These are phyloP conservation scores for Slavum lentiscoides DNA, from an alignment of 2,888 invertebrate genomes.

Conservation along the genomic window DNA sequence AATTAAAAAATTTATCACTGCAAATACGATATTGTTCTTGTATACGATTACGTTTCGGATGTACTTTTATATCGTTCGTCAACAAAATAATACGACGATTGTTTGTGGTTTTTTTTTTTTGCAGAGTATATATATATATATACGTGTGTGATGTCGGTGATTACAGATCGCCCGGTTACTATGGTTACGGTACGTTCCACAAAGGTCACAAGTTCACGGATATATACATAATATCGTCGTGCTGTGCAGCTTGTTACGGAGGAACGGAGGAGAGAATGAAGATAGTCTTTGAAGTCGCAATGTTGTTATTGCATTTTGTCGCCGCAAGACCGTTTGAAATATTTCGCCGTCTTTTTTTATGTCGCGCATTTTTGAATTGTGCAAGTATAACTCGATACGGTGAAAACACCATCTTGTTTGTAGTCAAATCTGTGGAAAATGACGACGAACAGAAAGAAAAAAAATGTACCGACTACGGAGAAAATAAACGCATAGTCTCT, in stretches of 20 bases:
- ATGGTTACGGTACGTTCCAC: constrained; percentile 49
- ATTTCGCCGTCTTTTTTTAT: constrained; percentile 8
- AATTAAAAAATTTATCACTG: no score
- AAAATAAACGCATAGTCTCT: no score
- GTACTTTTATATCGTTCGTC: not conserved
- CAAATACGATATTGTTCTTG: no score
- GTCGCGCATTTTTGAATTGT: not conserved
- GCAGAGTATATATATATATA: not conserved
- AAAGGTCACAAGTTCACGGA: constrained; percentile 53
- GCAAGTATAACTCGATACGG: not conserved
- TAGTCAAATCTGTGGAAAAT: no score
- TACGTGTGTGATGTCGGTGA: constrained; percentile 39
- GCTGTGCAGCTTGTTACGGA: constrained; percentile 4
- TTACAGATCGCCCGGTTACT: constrained; percentile 49
- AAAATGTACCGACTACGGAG: no score
- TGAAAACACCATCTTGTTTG: no score
- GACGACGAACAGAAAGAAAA: no score
- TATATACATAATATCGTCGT: constrained; percentile 50
- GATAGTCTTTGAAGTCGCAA: constrained; percentile 44
- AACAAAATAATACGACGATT: constrained; percentile 13
- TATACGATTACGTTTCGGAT: not conserved
- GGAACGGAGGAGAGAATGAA: constrained; percentile 11
- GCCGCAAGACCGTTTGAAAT: constrained; percentile 7
- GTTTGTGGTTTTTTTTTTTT: constrained; percentile 2
- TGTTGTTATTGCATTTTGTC: constrained; percentile 35